Evolutionary conservation across 2,888 invertebrate genomes (phyloP), one percentile per base, ranked within the genome.

Genomic region (Ormyrus pomaceus): DNA sequence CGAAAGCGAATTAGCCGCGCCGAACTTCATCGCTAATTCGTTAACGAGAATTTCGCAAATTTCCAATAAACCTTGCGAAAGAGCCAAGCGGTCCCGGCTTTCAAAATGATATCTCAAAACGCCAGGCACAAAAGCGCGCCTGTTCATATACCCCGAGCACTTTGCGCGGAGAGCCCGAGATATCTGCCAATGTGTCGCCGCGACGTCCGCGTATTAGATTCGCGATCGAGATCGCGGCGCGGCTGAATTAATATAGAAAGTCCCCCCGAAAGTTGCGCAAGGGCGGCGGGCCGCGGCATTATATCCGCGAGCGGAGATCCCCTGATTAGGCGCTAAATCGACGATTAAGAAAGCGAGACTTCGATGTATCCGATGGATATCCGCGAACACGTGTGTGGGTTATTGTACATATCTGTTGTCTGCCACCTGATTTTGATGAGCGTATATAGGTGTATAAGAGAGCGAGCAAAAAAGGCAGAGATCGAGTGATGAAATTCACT

Each of bases 161-260:
- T 19, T 19, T 19, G 19, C 1, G 19, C 19, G 19, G 13, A 13
- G 13, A 56, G 8, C 11, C 70, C 78, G 82, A 80, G n/a, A 84
- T 85, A 85, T 83, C 84, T 84, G 85, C 84, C 85, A 85, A 85
- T 86, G 84, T 86, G 19, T 19, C 85, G 84, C 83, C 19, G 19
- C 19, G 19, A 80, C 84, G 85, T 84, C 83, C 84, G 81, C 82
- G 48, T 78, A 77, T 4, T 78, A 85, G 86, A 86, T 86, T 86
- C 83, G 84, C 84, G 84, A 86, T 84, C 79, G 83, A 86, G 86
- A 86, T 87, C 85, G 83, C n/a, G 7, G 19, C 65, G 19, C 46
- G 4, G 13, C 81, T 84, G 84, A 86, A 86, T 86, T 85, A 85
- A 85, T 13, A 19, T 86, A 85, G 85, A 85, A 86, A 82, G 83